Base-by-base conservation (phyloP, 1,140 invertebrate genomes). In the Halesus radiatus region DNA sequence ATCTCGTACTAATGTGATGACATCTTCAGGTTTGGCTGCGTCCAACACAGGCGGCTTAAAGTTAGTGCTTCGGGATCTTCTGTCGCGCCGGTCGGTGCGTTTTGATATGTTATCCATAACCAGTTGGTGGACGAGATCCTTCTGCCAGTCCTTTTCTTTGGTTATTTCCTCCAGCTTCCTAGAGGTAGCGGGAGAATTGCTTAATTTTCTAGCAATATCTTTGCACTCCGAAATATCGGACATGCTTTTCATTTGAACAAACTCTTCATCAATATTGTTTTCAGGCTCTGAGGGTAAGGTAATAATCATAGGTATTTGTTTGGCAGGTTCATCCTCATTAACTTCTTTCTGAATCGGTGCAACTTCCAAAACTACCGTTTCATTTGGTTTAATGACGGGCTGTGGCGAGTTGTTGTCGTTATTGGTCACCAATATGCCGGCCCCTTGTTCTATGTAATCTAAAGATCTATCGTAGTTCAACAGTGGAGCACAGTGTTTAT, bases 21-120 rank as follows among this genome's bases (percentile, higher is more conserved):
- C 18, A 53, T 20, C 16, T 10, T 73, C 22, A 22, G 15, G n/a
- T 18, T 73, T 73, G 5, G 50, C 2, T 3, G 18, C 18, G 7
- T 13, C 15, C 23, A 13, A 10, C 37, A 45, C 8, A 1, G 37
- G 10, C 1, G 37, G 8, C 37, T 45, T 68, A 68, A 13, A 26
- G 6, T 77, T 84, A 10, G 80, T 73, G 62, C 78, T 84, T 13
- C 82, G 78, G 18, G 80, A 84, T 76, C 78, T 53, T 78, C 80
- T 81, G 80, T 88, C 87, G 54, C 88, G 92, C 82, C 91, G 93
- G 84, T 93, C 92, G 1, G 91, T 89, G 81, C 93, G 92, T 15
- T 92, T 91, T 81, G 93, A 91, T 62, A 95, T 89, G 85, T 94
- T 94, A 72, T 94, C 94, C 92, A 96, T 94, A 29, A 96, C 91